Evolutionary conservation across 2,888 invertebrate species (phyloP).

Genomic region (Phyllotreta striolata): DNA sequence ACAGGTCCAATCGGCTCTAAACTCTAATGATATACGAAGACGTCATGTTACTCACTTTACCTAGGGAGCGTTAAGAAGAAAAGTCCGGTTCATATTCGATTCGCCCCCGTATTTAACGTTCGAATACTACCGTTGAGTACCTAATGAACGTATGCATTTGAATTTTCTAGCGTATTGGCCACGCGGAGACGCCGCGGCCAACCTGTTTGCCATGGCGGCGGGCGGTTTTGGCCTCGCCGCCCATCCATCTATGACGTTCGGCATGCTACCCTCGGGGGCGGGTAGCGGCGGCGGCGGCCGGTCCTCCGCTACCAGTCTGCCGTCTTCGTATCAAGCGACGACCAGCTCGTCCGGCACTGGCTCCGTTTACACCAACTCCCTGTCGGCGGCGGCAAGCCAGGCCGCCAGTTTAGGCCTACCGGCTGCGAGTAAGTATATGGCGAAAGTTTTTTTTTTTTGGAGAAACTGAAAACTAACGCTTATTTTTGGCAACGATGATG

Average conservation of each 20-base stretch:
- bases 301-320: conserved; percentile 54
- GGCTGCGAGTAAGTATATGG: conserved; percentile 70
- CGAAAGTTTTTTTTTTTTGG: neutral
- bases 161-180: conserved; percentile 81
- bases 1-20: too few relatives aligned
- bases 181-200: conserved; percentile 66
- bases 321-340: conserved; percentile 52
- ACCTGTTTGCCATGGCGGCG: conserved; percentile 61
- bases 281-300: conserved; percentile 47
- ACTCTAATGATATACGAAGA: too few relatives aligned
- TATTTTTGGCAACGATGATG: too few relatives aligned
- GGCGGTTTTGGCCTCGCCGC: conserved; percentile 60
- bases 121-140: too few relatives aligned
- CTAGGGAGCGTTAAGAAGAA: too few relatives aligned
- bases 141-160: neutral
- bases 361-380: conserved; percentile 70
- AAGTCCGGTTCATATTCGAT: too few relatives aligned
- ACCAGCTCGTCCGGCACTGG: conserved; percentile 59
- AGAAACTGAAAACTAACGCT: neutral
- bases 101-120: too few relatives aligned
- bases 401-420: conserved; percentile 84
- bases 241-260: conserved; percentile 59
- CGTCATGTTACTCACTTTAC: too few relatives aligned
- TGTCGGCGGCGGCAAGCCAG: conserved; percentile 86
- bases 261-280: conserved; percentile 57